Percentiles rank a stretch among this genome's conserved stretches.
Conservation (phyloP, 2,888 invertebrate genomes). For the Latrodectus hesperus region DNA sequence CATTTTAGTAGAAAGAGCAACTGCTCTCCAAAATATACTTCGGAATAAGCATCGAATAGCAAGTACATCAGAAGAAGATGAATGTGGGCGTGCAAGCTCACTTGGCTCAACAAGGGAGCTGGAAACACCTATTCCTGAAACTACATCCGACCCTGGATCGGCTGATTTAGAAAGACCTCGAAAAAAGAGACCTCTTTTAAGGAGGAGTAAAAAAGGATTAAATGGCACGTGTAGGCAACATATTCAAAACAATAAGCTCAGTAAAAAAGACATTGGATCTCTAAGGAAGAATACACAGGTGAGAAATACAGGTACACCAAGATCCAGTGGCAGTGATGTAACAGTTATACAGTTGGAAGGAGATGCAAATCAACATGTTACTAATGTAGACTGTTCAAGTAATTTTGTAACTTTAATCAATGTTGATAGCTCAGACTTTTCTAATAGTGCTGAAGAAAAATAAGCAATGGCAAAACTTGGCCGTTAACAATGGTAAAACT, state of each 20-base stretch:
- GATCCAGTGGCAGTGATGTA: slow-evolving; percentile 60
- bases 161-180: slow-evolving; percentile 56
- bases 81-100: slow-evolving; percentile 60
- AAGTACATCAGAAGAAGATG: slow-evolving; percentile 63
- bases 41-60: slow-evolving; percentile 33
- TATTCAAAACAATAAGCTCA: slow-evolving; percentile 62
- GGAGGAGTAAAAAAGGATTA: slow-evolving; percentile 60
- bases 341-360: slow-evolving; percentile 65
- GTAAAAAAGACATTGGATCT: slow-evolving; percentile 45
- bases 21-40: not conserved
- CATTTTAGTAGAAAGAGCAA: slow-evolving; percentile 39
- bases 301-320: slow-evolving; percentile 46
- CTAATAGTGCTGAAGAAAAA: slow-evolving; percentile 68
- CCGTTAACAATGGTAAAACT: too few species aligned
- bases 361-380: slow-evolving; percentile 37
- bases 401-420: slow-evolving; percentile 65
- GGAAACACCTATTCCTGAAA: slow-evolving; percentile 51
- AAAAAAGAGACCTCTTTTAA: slow-evolving; percentile 50
- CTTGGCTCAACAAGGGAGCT: slow-evolving; percentile 58
- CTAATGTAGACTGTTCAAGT: slow-evolving; percentile 61
- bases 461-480: slow-evolving; percentile 1
- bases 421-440: slow-evolving; percentile 66
- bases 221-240: slow-evolving; percentile 66
- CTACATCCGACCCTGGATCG: slow-evolving; percentile 62
- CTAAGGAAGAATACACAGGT: slow-evolving; percentile 27